Percentiles rank a stretch among this genome's conserved stretches.
Evolutionary conservation across 2,797 vertebrate species (phyloP).

Genomic region (Carduelis carduelis): DNA sequence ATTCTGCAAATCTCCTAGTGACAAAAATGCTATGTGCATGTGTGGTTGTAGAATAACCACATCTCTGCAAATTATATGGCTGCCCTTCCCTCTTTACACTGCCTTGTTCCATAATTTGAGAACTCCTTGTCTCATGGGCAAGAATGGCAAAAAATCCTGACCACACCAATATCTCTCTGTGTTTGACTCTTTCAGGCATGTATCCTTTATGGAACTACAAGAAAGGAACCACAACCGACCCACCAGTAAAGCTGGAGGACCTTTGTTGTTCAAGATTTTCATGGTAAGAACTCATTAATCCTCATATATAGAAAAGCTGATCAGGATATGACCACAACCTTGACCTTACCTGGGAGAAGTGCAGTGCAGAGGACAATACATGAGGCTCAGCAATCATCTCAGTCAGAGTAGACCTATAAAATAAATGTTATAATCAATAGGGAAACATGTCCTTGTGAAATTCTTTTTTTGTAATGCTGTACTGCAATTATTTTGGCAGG

Average conservation of each 20-base stretch:
- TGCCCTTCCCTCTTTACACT: not conserved
- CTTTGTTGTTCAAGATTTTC: not conserved
- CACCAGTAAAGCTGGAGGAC: not conserved
- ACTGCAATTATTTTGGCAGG: conserved; percentile 44
- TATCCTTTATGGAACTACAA: not conserved
- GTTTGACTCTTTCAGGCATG: not conserved
- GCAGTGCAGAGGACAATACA: not conserved
- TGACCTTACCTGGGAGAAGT: not conserved
- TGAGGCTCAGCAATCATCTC: not conserved
- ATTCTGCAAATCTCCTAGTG: not conserved
- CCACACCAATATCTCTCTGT: not conserved
- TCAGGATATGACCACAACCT: not conserved
- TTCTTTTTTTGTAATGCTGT: conserved; percentile 16
- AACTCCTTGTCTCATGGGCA: not conserved
- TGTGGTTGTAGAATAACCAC: not conserved
- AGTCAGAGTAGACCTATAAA: not conserved
- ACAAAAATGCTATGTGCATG: not conserved
- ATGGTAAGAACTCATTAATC: not conserved
- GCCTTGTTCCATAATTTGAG: not conserved
- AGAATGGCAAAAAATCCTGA: not conserved
- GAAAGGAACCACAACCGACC: not conserved
- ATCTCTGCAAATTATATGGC: not conserved
- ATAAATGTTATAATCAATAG: not conserved
- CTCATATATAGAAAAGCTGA: not conserved
- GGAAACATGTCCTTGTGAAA: not conserved